Conservation (phyloP, 1,140 invertebrate genomes). For the Portunus trituberculatus region DNA sequence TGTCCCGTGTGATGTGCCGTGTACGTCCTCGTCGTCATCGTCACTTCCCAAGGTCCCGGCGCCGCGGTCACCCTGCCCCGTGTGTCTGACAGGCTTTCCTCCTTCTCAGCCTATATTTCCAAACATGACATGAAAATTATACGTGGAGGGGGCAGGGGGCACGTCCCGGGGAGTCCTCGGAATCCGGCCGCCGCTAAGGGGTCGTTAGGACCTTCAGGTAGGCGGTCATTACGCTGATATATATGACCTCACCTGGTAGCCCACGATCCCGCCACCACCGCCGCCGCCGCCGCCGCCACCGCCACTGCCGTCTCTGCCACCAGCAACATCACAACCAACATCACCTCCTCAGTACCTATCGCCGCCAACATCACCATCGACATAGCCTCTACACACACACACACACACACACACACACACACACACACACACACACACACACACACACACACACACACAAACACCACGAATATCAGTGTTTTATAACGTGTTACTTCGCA, state of each 20-base stretch:
- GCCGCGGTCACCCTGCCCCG: not conserved
- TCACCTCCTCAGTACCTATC: conserved; percentile 31
- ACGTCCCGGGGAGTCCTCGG: conserved; percentile 57
- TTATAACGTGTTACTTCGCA: too few relatives aligned
- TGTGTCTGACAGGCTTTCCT: not conserved
- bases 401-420: conserved; percentile 48
- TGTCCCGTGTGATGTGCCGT: not conserved
- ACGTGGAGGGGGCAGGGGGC: conserved; percentile 53
- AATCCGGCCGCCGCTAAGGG: conserved; percentile 65
- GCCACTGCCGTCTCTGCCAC: conserved; percentile 7
- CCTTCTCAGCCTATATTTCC: conserved; percentile 68
- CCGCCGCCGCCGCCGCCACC: conserved; percentile 3
- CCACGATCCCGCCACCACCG: conserved; percentile 46
- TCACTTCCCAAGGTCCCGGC: not conserved
- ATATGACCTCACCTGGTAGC: conserved; percentile 70
- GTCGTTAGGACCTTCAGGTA: conserved; percentile 71
- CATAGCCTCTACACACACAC: conserved; percentile 30
- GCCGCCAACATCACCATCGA: not conserved
- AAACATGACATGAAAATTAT: conserved; percentile 72
- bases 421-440: conserved; percentile 45
- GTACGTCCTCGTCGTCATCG: not conserved
- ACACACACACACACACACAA: conserved; percentile 43
- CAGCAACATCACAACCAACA: conserved; percentile 26
- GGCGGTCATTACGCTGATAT: conserved; percentile 71
- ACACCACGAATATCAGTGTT: not conserved